These are phyloP conservation scores for Tetrapedia diversipes DNA, from an alignment of 2,888 invertebrate species.

Conservation along the genomic window DNA sequence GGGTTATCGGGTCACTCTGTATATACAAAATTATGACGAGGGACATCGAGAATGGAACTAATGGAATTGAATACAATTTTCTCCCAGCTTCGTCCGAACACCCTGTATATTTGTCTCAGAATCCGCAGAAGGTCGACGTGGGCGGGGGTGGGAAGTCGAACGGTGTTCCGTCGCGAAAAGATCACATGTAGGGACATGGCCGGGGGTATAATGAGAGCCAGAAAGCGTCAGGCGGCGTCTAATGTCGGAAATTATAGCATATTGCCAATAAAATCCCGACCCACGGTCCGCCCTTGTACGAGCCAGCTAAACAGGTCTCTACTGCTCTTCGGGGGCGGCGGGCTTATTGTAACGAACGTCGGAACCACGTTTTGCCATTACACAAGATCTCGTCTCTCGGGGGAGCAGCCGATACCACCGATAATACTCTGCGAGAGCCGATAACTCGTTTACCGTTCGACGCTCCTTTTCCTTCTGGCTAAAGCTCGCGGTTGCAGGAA, in stretches of 20 bases:
- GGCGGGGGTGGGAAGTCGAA: constrained; percentile 40
- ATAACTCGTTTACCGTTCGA: constrained; percentile 73
- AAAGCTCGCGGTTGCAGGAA: too few species aligned
- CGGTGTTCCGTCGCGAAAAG: constrained; percentile 69
- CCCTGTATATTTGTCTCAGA: too few species aligned
- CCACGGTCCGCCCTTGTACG: constrained; percentile 72
- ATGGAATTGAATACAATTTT: too few species aligned
- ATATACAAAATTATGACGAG: constrained; percentile 78
- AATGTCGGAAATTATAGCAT: constrained; percentile 83
- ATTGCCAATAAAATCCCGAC: constrained; percentile 82
- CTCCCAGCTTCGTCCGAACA: too few species aligned
- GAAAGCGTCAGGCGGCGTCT: constrained; percentile 82
- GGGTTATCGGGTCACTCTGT: too few species aligned
- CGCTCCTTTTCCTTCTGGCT: constrained; percentile 5
- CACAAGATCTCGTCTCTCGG: constrained; percentile 64
- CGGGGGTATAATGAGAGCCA: constrained; percentile 80
- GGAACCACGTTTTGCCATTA: constrained; percentile 77
- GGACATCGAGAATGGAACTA: constrained; percentile 67
- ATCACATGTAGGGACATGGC: constrained; percentile 76
- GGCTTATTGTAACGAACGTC: constrained; percentile 80
- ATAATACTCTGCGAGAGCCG: constrained; percentile 76
- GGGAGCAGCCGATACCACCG: constrained; percentile 62
- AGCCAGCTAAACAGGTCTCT: constrained; percentile 69
- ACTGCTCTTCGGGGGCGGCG: constrained; percentile 60
- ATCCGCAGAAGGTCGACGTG: constrained; percentile 73